Conservation (phyloP, 2,113 vertebrate genomes). For the Nycticorax nycticorax region DNA sequence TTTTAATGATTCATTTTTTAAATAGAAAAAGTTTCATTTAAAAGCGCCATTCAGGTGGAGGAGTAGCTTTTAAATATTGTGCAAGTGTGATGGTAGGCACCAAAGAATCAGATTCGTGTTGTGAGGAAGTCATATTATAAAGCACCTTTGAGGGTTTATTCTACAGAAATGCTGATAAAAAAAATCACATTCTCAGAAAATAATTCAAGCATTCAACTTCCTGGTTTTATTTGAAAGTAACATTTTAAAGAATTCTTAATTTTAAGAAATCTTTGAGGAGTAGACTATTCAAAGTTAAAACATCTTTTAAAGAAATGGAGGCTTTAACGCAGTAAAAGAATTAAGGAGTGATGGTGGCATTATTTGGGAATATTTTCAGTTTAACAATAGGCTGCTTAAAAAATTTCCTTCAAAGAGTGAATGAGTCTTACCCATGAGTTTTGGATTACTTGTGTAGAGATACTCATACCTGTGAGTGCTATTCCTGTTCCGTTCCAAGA, state of each 20-base stretch:
- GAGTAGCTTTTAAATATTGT: background rate
- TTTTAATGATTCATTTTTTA: constrained; percentile 65
- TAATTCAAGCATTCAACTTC: background rate
- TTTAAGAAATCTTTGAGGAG: background rate
- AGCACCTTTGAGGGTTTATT: background rate
- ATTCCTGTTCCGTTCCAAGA: background rate
- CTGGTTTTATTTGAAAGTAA: background rate
- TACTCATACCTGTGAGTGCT: background rate
- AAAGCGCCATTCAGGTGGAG: background rate
- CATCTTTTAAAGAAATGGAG: background rate
- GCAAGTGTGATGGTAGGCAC: background rate
- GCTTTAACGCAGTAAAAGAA: background rate
- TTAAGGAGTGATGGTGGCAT: background rate
- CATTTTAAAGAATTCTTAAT: background rate
- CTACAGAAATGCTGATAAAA: background rate
- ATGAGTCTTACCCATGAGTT: background rate
- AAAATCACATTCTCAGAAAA: constrained; percentile 28
- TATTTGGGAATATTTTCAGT: background rate
- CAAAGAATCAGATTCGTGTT: background rate
- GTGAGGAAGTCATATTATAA: background rate
- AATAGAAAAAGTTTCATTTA: background rate
- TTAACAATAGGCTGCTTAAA: background rate
- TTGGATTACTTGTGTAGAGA: background rate
- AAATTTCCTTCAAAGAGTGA: background rate
- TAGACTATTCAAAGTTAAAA: background rate